These are phyloP conservation scores for Dolichoris vasculosae DNA, from an alignment of 1,140 invertebrate species.

Conservation along the genomic window DNA sequence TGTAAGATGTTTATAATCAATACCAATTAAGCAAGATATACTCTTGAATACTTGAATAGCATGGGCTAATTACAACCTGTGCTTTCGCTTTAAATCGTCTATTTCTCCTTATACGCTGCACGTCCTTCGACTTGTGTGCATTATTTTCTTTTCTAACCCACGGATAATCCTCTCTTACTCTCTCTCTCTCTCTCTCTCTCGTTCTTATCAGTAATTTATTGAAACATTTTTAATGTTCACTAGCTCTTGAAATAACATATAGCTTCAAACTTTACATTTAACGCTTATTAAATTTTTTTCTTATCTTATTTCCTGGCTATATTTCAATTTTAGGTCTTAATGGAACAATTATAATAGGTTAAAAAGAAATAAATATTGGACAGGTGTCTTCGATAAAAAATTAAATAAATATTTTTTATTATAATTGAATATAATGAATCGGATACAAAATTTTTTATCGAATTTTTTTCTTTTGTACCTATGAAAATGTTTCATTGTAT, in stretches of 20 bases:
- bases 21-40: constrained; percentile 9
- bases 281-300: not conserved
- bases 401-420: not conserved
- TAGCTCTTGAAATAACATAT: too few species aligned
- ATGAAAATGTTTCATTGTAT: not conserved
- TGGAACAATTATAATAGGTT: not conserved
- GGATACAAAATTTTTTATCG: too few species aligned
- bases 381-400: not conserved
- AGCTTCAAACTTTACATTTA: not conserved
- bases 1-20: constrained; percentile 8
- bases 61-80: not conserved
- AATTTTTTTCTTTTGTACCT: not conserved
- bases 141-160: constrained; percentile 4
- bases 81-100: constrained; percentile 3
- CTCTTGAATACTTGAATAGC: not conserved
- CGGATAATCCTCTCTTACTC: not conserved
- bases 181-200: not conserved
- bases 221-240: not conserved
- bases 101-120: constrained; percentile 12
- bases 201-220: not conserved
- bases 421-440: too few species aligned
- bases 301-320: not conserved
- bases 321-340: not conserved
- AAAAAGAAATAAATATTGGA: not conserved
- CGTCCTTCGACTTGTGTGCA: constrained; percentile 21